Evolutionary conservation across 2,888 invertebrate species (phyloP).

Genomic region (Heliconius aoede): DNA sequence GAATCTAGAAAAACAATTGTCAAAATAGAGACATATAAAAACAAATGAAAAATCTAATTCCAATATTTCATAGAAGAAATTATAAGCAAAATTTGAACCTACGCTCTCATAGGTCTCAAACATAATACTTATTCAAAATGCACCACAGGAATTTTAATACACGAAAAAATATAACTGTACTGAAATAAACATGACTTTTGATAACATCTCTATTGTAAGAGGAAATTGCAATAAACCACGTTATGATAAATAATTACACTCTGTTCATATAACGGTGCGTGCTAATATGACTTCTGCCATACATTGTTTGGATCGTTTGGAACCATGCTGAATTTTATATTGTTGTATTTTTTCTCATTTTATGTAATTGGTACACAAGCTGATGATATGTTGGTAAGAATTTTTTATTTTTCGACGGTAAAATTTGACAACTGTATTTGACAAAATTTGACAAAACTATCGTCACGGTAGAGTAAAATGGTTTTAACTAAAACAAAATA

Average conservation of each 20-base stretch:
- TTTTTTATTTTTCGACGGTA: too few relatives aligned
- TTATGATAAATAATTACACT: constrained; percentile 6
- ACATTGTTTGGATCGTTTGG: neutral
- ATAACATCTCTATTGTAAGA: constrained; percentile 33
- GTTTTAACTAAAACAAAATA: too few relatives aligned
- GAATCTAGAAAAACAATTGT: too few relatives aligned
- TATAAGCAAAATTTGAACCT: neutral
- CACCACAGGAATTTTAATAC: neutral
- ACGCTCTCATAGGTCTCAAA: neutral
- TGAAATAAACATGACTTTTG: neutral
- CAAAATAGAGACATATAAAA: neutral
- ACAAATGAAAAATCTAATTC: neutral
- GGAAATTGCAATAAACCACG: constrained; percentile 21
- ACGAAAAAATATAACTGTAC: neutral
- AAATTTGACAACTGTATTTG: too few relatives aligned
- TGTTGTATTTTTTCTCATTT: neutral
- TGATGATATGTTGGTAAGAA: constrained; percentile 28
- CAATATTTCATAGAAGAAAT: neutral
- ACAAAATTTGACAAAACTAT: too few relatives aligned
- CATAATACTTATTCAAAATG: neutral
- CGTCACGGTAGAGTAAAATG: too few relatives aligned
- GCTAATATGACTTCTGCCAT: neutral
- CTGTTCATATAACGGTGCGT: constrained; percentile 30
- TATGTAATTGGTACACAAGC: constrained; percentile 2
- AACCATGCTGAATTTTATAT: constrained; percentile 33